Evolutionary conservation across 2,113 vertebrate genomes (phyloP), one percentile per base, ranked within the genome.

Genomic region (Holacanthus passer): DNA sequence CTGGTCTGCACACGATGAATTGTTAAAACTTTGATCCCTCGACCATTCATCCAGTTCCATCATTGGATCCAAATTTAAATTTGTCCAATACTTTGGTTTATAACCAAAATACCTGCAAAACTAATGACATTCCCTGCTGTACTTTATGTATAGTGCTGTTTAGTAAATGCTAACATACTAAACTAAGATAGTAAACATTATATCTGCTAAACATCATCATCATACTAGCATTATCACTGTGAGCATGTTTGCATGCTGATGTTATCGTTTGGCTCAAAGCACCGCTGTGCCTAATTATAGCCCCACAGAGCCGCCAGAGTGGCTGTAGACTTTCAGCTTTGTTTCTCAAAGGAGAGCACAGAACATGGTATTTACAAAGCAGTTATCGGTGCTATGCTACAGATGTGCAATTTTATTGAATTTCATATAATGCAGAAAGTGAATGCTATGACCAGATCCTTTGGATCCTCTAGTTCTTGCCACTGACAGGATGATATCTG

Each of bases 201-300:
- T 3, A n/a, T 11, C 35, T n/a, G 31, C 22, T 12, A n/a, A 63
- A n/a, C 52, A 12, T 13, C 60, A 41, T 58, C 27, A 58, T 19
- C 16, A 24, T n/a, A 2, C 11, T 63, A 22, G 5, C 20, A 39
- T 13, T 39, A 20, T 39, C 22, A n/a, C 14, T 41, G 1, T 17
- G 63, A 29, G 39, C 39, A 27, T 65, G 24, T 41, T 63, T 39
- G 37, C n/a, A 63, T 41, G 62, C 62, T 65, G 62, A 27, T 24
- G n/a, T 41, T 41, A 43, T 24, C n/a, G n/a, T n/a, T n/a, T n/a
- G n/a, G n/a, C n/a, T n/a, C n/a, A n/a, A n/a, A n/a, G n/a, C n/a
- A n/a, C n/a, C n/a, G n/a, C n/a, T n/a, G n/a, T n/a, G n/a, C n/a
- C n/a, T n/a, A n/a, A n/a, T n/a, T n/a, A 52, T 7, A 69, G 47